These are phyloP conservation scores for Heliocidaris tuberculata DNA, from an alignment of 35 echinoderm and acorn worm genomes.

Conservation along the genomic window DNA sequence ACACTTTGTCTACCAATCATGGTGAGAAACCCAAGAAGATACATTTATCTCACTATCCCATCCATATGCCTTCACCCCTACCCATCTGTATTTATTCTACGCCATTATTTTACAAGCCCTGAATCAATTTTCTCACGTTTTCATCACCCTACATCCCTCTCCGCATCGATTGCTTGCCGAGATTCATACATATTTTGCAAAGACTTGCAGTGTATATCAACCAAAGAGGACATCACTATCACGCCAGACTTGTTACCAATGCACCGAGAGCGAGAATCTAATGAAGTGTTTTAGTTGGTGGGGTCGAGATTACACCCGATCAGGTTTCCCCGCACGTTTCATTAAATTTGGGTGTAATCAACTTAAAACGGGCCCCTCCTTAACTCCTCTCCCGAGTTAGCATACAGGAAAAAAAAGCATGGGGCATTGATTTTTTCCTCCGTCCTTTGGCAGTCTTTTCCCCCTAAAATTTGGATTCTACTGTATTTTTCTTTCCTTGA, in stretches of 20 bases:
- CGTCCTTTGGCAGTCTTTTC: background rate
- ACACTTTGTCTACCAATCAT: no score
- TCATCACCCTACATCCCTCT: background rate
- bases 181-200: conserved; percentile 11
- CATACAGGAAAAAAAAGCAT: background rate
- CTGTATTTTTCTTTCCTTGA: conserved; percentile 2
- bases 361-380: background rate
- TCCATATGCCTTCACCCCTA: background rate
- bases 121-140: background rate
- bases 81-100: conserved; percentile 2
- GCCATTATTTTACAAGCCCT: conserved; percentile 2
- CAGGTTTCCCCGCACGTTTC: conserved; percentile 21
- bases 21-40: background rate
- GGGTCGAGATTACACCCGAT: conserved; percentile 22
- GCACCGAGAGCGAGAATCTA: conserved; percentile 30
- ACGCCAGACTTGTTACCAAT: conserved; percentile 14
- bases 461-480: background rate
- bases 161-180: background rate
- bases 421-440: background rate
- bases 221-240: background rate
- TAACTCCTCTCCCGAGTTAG: background rate
- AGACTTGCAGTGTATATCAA: background rate
- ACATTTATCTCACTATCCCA: background rate
- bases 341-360: conserved; percentile 46
- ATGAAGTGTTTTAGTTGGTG: conserved; percentile 45